Evolutionary conservation across 1,140 invertebrate species (phyloP).

Genomic region (Idris sp.): DNA sequence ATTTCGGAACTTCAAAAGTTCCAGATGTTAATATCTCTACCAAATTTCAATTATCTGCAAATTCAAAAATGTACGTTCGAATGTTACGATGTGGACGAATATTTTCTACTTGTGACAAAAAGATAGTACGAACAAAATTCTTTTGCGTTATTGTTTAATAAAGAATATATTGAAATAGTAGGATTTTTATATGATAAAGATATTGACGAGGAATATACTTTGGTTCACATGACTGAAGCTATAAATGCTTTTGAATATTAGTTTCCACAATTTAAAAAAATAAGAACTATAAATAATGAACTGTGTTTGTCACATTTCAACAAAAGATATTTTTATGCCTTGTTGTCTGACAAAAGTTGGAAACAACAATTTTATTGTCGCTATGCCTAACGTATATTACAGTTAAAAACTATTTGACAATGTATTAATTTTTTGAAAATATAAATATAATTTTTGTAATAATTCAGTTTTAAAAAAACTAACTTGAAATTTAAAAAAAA

Average conservation of each 20-base stretch:
- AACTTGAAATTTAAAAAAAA: too few relatives aligned
- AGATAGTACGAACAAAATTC: not conserved
- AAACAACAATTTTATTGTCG: not conserved
- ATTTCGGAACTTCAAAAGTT: not conserved
- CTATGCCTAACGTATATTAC: slow-evolving; percentile 2
- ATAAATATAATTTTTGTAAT: too few relatives aligned
- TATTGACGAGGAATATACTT: not conserved
- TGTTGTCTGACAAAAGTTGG: slow-evolving; percentile 1
- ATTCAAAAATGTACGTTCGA: too few relatives aligned
- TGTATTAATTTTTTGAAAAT: too few relatives aligned
- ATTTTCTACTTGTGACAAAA: too few relatives aligned
- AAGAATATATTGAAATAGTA: slow-evolving; percentile 3
- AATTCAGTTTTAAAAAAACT: too few relatives aligned
- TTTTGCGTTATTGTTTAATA: not conserved
- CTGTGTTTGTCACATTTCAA: not conserved
- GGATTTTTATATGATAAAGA: not conserved
- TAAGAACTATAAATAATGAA: not conserved
- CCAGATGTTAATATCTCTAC: too few relatives aligned
- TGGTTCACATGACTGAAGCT: not conserved
- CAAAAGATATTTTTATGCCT: not conserved
- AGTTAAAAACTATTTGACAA: too few relatives aligned
- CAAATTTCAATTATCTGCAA: too few relatives aligned
- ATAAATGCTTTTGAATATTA: slow-evolving; percentile 1
- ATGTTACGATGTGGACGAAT: too few relatives aligned
- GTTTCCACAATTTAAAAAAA: slow-evolving; percentile 8